A percentile compares a stretch with the other conserved stretches of the same genome.
phyloP scores from a whole-genome alignment of 2,888 invertebrate genomes.

The Micoletzkya japonica region DNA sequence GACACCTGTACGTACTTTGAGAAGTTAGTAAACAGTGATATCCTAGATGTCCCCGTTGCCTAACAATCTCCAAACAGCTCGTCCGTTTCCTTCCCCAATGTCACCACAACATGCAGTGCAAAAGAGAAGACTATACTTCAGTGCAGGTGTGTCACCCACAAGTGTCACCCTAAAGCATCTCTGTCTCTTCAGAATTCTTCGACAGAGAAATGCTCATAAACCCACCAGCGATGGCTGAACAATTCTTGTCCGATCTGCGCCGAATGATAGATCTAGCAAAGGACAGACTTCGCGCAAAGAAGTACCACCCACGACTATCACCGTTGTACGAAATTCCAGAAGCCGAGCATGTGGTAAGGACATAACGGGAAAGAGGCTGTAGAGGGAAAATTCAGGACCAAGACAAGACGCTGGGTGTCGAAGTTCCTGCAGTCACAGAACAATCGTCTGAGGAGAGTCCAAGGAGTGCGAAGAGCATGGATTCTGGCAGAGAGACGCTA shows the following conservation, averaged over 20 bases:
- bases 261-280: slow-evolving; percentile 88
- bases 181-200: slow-evolving; percentile 74
- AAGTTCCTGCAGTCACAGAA: background rate
- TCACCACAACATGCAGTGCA: slow-evolving; percentile 1
- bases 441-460: slow-evolving; percentile 12
- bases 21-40: too few relatives aligned
- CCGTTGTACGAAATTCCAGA: background rate
- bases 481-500: slow-evolving; percentile 24
- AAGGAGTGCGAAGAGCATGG: slow-evolving; percentile 22
- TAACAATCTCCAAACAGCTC: background rate
- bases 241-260: slow-evolving; percentile 79
- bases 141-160: slow-evolving; percentile 35
- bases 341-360: background rate
- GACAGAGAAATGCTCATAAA: slow-evolving; percentile 83
- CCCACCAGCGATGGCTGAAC: slow-evolving; percentile 85
- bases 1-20: too few relatives aligned
- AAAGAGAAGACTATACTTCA: slow-evolving; percentile 46
- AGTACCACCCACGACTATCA: background rate
- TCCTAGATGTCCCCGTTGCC: too few relatives aligned
- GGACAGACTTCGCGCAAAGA: slow-evolving; percentile 31
- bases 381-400: too few relatives aligned
- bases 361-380: background rate
- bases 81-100: background rate
- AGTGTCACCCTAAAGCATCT: background rate
- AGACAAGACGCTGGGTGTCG: background rate